Base-by-base conservation (phyloP, 2,113 vertebrate genomes). In the Notarius lentiginosus region DNA sequence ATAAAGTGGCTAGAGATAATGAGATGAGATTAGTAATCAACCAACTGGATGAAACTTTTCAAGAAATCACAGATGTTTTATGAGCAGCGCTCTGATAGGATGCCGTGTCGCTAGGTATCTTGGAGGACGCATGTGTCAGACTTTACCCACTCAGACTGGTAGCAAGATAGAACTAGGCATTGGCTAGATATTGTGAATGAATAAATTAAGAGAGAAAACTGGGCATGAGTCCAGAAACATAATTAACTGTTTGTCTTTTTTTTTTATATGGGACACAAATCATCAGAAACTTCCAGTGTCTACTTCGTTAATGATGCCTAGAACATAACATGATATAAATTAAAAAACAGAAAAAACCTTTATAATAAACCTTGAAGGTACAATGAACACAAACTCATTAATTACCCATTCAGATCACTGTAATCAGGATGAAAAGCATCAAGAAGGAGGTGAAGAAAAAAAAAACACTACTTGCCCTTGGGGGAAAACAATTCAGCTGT, bases 401-500 rank as follows among this genome's bases (percentile, higher is more conserved):
- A 83, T 53, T 47, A 66, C 20, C 65, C 51, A 84, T 4, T 55
- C 5, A 72, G 18, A 34, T 30, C 47, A 27, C 17, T 18, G 20
- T 34, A 56, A 72, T 56, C 49, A 47, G 51, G 82, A 70, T 53
- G 6, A n/a, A 15, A 14, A 17, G 41, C 49, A 12, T 15, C 5
- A 4, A 75, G 22, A 14, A 1, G 6, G 17, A 0, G 63, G n/a
- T 1, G 2, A 47, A 82, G 56, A n/a, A 58, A 15, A 22, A 58
- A 79, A 79, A 27, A 7, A 17, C 65, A 27, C 79, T n/a, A 47
- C 27, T 41, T 65, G 27, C 20, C 66, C 63, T 79, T 75, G 85
- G 76, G 47, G 76, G 41, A 20, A 79, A 83, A 73, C 17, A 51
- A 68, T 82, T 61, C 82, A 85, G 83, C 60, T 20, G 55, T 84